phyloP scores from a whole-genome alignment of 2,888 invertebrate species.

The Clitarchus hookeri region DNA sequence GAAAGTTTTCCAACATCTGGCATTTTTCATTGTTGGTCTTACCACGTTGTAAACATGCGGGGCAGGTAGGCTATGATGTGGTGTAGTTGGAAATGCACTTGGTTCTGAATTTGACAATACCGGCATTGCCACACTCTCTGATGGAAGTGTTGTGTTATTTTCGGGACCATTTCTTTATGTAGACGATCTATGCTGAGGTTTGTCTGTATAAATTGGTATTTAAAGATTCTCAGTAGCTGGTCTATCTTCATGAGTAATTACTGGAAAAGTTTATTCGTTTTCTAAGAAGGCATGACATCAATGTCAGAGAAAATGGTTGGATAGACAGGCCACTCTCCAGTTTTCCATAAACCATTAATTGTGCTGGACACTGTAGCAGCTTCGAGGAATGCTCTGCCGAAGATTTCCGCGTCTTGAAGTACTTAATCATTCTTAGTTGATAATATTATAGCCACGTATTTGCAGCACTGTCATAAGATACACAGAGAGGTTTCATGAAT shows the following conservation, averaged over 20 bases:
- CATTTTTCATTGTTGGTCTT: not conserved
- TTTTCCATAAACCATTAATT: conserved; percentile 29
- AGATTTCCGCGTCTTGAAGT: conserved; percentile 28
- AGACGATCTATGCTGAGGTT: conserved; percentile 17
- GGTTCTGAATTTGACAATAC: not conserved
- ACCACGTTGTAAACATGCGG: not conserved
- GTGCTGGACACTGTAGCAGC: conserved; percentile 24
- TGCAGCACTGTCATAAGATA: conserved; percentile 27
- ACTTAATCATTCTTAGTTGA: conserved; percentile 28
- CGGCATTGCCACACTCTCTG: not conserved
- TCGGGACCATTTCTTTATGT: not conserved
- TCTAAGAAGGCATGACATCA: conserved; percentile 27
- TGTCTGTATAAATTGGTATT: not conserved
- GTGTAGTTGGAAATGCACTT: not conserved
- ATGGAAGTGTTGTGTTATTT: not conserved
- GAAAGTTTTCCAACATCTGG: not conserved
- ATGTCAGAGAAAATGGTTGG: conserved; percentile 26
- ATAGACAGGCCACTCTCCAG: conserved; percentile 26
- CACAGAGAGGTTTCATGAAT: conserved; percentile 32
- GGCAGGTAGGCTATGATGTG: not conserved
- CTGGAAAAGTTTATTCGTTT: conserved; percentile 19
- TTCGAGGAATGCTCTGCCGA: conserved; percentile 30
- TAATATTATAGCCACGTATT: conserved; percentile 25
- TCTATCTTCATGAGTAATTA: not conserved
- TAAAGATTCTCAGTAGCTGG: not conserved